phyloP scores from a whole-genome alignment of 37 sponge, comb jelly and placozoan genomes.

The Tethya wilhelma region DNA sequence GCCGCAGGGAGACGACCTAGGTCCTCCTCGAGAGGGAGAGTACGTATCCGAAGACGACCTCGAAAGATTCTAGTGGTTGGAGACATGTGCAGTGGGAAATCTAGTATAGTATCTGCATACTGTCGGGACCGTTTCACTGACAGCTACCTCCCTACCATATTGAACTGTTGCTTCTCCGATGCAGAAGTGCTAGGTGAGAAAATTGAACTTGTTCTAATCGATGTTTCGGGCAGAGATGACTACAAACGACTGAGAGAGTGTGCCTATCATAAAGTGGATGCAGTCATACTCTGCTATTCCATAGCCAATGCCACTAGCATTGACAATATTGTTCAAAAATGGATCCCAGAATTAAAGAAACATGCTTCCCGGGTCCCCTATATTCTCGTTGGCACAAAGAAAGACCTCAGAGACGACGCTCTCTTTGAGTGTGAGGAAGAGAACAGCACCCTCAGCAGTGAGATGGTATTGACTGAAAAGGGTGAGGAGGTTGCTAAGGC shows the following conservation, averaged over 20 bases:
- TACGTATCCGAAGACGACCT: slow-evolving; percentile 3
- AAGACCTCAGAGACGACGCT: slow-evolving; percentile 39
- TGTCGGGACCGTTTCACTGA: slow-evolving; percentile 42
- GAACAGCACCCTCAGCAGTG: neutral
- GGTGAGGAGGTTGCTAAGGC: slow-evolving; percentile 14
- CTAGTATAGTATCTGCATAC: slow-evolving; percentile 47
- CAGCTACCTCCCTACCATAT: slow-evolving; percentile 36
- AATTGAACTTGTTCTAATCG: slow-evolving; percentile 45
- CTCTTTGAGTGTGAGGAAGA: neutral
- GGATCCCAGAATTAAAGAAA: slow-evolving; percentile 46
- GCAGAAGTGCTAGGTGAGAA: slow-evolving; percentile 28
- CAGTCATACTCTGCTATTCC: slow-evolving; percentile 40
- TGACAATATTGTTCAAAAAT: neutral
- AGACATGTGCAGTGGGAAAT: slow-evolving; percentile 60
- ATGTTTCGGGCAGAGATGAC: slow-evolving; percentile 46
- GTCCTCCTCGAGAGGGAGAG: too few relatives aligned
- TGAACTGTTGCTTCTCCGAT: slow-evolving; percentile 14
- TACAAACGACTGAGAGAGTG: slow-evolving; percentile 23
- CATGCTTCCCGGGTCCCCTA: slow-evolving; percentile 23
- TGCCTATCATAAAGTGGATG: slow-evolving; percentile 46
- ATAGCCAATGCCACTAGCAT: slow-evolving; percentile 27
- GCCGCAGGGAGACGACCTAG: too few relatives aligned
- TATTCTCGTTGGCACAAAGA: slow-evolving; percentile 55
- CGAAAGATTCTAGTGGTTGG: slow-evolving; percentile 59
- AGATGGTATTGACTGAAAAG: slow-evolving; percentile 1